A percentile compares a stretch with the other conserved stretches of the same genome.
These are phyloP conservation scores for Rhamphomyia laevipes DNA, from an alignment of 2,888 invertebrate species.

Conservation along the genomic window DNA sequence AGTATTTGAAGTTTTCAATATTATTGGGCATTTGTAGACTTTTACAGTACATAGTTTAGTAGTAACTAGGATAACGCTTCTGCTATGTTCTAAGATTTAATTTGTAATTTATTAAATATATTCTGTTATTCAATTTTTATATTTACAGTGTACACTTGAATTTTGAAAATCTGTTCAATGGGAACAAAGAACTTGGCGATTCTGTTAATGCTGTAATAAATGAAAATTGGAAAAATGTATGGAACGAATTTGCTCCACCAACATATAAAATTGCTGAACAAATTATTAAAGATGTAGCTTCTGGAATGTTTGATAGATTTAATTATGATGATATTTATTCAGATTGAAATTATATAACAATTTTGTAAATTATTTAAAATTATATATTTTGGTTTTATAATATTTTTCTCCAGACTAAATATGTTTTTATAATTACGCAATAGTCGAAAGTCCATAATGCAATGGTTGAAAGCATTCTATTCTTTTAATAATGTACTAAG, in stretches of 20 bases:
- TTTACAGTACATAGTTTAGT: too few relatives aligned
- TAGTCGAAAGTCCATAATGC: too few relatives aligned
- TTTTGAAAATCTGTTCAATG: slow-evolving; percentile 31
- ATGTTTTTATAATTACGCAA: too few relatives aligned
- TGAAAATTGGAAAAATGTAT: slow-evolving; percentile 39
- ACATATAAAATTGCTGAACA: slow-evolving; percentile 29
- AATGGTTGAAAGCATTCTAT: too few relatives aligned
- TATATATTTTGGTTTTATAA: too few relatives aligned
- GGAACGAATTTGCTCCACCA: slow-evolving; percentile 33
- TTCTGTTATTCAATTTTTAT: background rate
- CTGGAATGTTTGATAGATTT: background rate
- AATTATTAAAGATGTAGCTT: background rate
- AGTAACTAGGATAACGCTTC: too few relatives aligned
- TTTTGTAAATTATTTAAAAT: too few relatives aligned
- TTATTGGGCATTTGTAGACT: too few relatives aligned
- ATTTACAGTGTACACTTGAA: slow-evolving; percentile 14
- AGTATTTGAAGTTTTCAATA: too few relatives aligned
- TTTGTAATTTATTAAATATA: background rate
- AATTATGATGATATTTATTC: background rate
- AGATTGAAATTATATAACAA: background rate
- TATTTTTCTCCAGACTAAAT: too few relatives aligned
- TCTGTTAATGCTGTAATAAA: slow-evolving; percentile 32
- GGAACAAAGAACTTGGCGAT: slow-evolving; percentile 26
- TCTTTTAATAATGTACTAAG: too few relatives aligned
- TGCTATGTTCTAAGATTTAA: background rate